Conservation (phyloP, 2,113 vertebrate species). For the Ctenomys sociabilis region DNA sequence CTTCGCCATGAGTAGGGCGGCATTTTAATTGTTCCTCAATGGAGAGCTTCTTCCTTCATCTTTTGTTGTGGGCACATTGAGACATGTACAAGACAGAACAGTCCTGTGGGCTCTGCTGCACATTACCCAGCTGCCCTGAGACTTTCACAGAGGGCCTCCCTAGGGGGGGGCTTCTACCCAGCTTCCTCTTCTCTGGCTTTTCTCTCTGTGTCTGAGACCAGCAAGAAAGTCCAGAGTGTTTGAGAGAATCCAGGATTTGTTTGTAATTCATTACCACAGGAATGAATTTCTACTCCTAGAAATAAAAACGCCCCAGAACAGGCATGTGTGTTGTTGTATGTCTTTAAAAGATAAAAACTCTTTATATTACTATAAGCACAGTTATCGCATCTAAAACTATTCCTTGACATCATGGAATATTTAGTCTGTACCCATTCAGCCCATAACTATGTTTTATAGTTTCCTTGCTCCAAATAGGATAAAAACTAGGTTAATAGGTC, state of each 20-base stretch:
- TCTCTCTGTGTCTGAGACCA: not conserved
- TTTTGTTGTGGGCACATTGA: not conserved
- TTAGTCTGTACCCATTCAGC: slow-evolving; percentile 7
- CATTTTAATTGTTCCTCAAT: not conserved
- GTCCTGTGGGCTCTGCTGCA: not conserved
- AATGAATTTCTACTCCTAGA: no score
- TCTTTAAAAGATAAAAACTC: slow-evolving; percentile 16
- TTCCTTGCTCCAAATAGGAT: slow-evolving; percentile 33
- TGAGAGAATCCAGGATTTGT: not conserved
- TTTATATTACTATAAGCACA: slow-evolving; percentile 47
- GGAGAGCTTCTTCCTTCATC: not conserved
- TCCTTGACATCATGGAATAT: slow-evolving; percentile 56
- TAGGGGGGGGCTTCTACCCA: not conserved
- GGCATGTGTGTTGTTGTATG: not conserved
- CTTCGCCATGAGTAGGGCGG: not conserved
- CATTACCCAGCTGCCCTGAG: not conserved
- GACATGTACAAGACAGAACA: slow-evolving; percentile 14
- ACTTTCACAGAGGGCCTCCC: not conserved
- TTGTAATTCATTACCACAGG: no score
- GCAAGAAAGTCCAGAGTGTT: not conserved
- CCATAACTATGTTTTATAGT: slow-evolving; percentile 45
- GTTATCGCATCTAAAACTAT: slow-evolving; percentile 42
- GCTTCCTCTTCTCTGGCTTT: not conserved
- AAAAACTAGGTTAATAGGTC: not conserved
- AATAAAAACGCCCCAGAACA: no score